phyloP scores from a whole-genome alignment of 2,113 vertebrate species.

The Origma solitaria region DNA sequence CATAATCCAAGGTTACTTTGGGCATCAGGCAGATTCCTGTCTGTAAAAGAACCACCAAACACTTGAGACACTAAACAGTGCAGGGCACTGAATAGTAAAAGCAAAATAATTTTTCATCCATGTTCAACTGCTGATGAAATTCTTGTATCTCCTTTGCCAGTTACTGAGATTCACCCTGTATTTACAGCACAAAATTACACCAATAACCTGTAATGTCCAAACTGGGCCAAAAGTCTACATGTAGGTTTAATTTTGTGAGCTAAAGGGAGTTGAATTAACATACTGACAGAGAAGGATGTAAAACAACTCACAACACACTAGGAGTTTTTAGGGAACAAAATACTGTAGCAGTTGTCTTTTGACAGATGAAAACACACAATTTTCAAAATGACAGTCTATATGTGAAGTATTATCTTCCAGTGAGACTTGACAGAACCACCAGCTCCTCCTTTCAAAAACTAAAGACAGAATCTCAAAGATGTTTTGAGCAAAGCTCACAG shows the following conservation, averaged over 20 bases:
- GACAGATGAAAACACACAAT: background rate
- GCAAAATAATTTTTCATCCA: background rate
- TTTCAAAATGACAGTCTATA: background rate
- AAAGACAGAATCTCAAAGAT: background rate
- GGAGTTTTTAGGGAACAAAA: background rate
- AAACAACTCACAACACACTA: background rate
- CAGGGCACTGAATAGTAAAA: background rate
- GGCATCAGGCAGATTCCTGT: slow-evolving; percentile 72
- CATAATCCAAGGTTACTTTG: slow-evolving; percentile 72
- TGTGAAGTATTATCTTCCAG: background rate
- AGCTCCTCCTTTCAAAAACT: background rate
- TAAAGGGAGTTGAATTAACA: background rate
- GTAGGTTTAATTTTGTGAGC: background rate
- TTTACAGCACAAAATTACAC: background rate
- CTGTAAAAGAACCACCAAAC: slow-evolving; percentile 59
- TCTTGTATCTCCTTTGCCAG: background rate
- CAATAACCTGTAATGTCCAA: background rate
- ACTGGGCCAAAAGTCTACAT: background rate
- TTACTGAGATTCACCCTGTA: background rate
- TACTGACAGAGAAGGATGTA: background rate
- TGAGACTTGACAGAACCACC: background rate
- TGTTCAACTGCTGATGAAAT: background rate
- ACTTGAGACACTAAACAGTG: background rate
- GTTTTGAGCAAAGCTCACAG: background rate
- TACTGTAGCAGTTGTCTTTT: background rate